Evolutionary conservation across 1,140 invertebrate species (phyloP), one percentile per base, ranked within the genome.

Genomic region (Lordiphosa clarofinis): DNA sequence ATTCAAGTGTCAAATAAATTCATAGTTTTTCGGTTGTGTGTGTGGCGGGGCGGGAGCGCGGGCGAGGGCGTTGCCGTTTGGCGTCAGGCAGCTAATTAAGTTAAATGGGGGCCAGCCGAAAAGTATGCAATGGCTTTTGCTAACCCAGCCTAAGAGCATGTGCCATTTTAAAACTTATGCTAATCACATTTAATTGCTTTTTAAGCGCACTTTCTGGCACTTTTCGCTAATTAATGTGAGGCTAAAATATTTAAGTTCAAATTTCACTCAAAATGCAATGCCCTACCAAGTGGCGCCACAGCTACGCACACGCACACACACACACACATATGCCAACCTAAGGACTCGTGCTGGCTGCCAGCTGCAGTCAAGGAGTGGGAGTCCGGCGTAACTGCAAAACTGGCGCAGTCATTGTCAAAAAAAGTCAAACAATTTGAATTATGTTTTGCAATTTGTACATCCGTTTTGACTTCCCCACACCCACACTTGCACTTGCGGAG

Each of bases 151-250:
- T 28, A 66, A 52, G 33, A 44, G 43, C 38, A 59, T 37, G 10
- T 42, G 48, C 39, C 47, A 42, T 50, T 44, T 58, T 43, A 28
- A 28, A 87, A 87, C 84, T 87, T 87, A 75, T 81, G 74, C 72
- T 87, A 87, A 87, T 81, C 86, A 70, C 68, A 76, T 87, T 87
- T 87, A 87, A 87, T 87, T 87, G 86, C 86, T 76, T 87, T 87
- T 87, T 87, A 87, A 87, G 86, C 84, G 57, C 66, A 87, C 68
- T 76, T 76, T 66, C 63, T 67, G 63, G 58, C 82, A 72, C 49
- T 70, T 67, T 75, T 42, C 43, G 46, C 49, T 84, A 84, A 84
- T 84, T 84, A 82, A 82, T 84, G 78, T 76, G 68, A 73, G 68
- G 68, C 76, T 82, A 78, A 84, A n/a, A 66, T 31, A 33, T 57